These are phyloP conservation scores for Acanthochromis polyacanthus DNA, from an alignment of 2,113 vertebrate species.

Conservation along the genomic window DNA sequence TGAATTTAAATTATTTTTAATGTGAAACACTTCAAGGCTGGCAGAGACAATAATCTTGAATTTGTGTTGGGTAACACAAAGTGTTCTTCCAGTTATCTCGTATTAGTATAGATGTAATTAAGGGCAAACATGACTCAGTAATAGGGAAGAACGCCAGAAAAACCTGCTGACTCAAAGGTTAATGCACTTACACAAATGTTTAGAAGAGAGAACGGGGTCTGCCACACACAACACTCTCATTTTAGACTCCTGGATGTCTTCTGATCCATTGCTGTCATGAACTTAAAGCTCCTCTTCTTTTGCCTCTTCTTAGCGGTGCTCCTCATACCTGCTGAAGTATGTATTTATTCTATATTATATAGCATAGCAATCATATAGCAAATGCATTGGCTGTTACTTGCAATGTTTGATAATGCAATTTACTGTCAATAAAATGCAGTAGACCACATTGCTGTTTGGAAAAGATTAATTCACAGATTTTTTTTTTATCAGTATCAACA, in stretches of 20 bases:
- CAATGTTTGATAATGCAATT: conserved; percentile 17
- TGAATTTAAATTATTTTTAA: not conserved
- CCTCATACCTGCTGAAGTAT: conserved; percentile 79
- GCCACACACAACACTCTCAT: conserved; percentile 23
- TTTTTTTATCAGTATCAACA: not conserved
- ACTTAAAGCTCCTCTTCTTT: conserved; percentile 75
- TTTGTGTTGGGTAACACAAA: not conserved
- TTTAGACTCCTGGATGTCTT: conserved; percentile 44
- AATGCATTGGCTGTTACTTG: conserved; percentile 6
- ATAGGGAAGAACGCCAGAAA: conserved; percentile 16
- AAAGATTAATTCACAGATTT: not conserved
- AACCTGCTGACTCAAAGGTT: conserved; percentile 65
- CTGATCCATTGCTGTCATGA: conserved; percentile 74
- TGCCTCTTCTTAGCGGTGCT: conserved; percentile 72
- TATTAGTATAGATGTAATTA: not conserved
- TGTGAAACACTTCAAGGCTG: not conserved
- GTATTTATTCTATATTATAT: conserved; percentile 41
- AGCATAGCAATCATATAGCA: not conserved
- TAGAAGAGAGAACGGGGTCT: conserved; percentile 30
- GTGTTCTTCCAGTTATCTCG: not conserved
- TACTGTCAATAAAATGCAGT: conserved; percentile 24
- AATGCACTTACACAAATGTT: conserved; percentile 46
- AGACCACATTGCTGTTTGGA: conserved; percentile 6
- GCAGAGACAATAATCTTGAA: not conserved
- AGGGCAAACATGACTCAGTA: conserved; percentile 54